phyloP scores from a whole-genome alignment of 1,140 invertebrate genomes.

The Aphelinus certus region DNA sequence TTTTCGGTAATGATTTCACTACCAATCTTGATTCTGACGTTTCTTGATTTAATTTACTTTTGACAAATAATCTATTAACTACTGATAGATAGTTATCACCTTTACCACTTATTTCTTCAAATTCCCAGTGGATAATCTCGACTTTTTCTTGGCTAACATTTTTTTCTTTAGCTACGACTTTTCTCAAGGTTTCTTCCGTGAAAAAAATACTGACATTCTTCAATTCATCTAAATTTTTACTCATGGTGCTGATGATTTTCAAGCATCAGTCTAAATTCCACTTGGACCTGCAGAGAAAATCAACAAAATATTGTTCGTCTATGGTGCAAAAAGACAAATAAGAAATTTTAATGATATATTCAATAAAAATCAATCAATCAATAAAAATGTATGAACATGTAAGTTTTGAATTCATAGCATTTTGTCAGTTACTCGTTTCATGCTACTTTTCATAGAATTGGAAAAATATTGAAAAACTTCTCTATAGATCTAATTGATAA shows the following conservation, averaged over 20 bases:
- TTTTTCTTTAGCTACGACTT: slow-evolving; percentile 53
- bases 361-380: too few species aligned
- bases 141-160: slow-evolving; percentile 49
- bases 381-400: too few species aligned
- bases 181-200: slow-evolving; percentile 53
- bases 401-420: too few species aligned
- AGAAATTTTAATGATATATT: too few species aligned
- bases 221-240: slow-evolving; percentile 7
- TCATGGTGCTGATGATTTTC: neutral
- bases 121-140: slow-evolving; percentile 54
- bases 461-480: too few species aligned
- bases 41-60: slow-evolving; percentile 54
- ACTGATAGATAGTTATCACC: slow-evolving; percentile 72
- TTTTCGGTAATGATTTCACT: slow-evolving; percentile 73
- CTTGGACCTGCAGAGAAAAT: too few species aligned
- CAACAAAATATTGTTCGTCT: too few species aligned
- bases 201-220: slow-evolving; percentile 43
- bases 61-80: slow-evolving; percentile 68
- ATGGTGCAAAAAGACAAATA: too few species aligned
- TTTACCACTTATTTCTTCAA: slow-evolving; percentile 62
- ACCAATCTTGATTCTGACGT: slow-evolving; percentile 63
- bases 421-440: too few species aligned
- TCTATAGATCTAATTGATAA: too few species aligned
- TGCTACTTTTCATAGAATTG: too few species aligned
- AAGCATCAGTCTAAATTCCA: too few species aligned